Evolutionary conservation across 2,797 vertebrate species (phyloP), one percentile per base, ranked within the genome.

Genomic region (Sebastes aleutianus): DNA sequence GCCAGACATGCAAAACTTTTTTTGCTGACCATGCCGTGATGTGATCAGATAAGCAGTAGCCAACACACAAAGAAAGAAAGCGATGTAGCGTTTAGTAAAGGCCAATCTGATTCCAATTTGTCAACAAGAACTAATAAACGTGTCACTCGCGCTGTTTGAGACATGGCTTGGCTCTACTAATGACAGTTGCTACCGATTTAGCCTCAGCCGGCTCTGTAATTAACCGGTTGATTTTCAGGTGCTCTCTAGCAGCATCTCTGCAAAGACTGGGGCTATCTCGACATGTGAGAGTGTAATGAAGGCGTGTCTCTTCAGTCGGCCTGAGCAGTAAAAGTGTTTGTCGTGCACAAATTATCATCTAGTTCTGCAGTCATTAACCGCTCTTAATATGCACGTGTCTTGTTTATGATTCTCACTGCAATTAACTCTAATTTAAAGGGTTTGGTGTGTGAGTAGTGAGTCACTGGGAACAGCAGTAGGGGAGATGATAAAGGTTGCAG

Each of bases 101-200:
- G 68, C 80, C 85, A 82, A 74, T 85, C 75, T 83, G 82, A 84
- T 87, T 89, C 81, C 53, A 75, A 59, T 92, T 92, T 92, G 85
- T 91, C 91, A 91, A 86, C 64, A 80, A 74, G 74, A 91, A 77
- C 87, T 87, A 93, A 94, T 94, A 91, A 91, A 93, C 29, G 66
- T 89, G 91, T 91, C 93, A 91, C 76, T 87, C 27, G 36, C 32
- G 18, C 76, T 85, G 80, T 82, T 80, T 73, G 85, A 83, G 76
- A 86, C 50, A 78, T 53, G 64, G 82, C 83, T 90, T 59, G 75
- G 80, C 88, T 85, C 84, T 75, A 65, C 86, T 94, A 91, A 93
- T 91, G 90, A 91, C 86, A 86, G 88, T 85, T 80, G 79, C 87
- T 83, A 78, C 86, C 63, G 84, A 90, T 93, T 92, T 90, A 91